Evolutionary conservation across 2,113 vertebrate genomes (phyloP).

Genomic region (Pseudois nayaur): DNA sequence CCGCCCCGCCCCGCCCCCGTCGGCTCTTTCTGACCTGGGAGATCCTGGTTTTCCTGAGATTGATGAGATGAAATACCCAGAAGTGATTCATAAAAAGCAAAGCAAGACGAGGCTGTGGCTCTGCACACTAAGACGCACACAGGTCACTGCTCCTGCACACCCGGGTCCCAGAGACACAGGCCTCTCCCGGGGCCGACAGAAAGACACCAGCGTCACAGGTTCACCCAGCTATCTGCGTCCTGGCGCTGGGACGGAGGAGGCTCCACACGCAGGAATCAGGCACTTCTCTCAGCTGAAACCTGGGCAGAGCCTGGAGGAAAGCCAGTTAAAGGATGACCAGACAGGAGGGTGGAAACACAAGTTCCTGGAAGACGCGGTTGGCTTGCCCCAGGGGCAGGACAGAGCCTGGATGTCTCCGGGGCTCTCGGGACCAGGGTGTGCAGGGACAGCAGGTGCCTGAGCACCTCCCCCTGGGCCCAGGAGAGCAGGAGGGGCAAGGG

Average conservation of each 20-base stretch:
- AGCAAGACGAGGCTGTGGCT: accelerated
- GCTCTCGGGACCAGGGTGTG: not conserved
- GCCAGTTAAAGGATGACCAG: not conserved
- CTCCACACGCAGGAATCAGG: not conserved
- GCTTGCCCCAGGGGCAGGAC: not conserved
- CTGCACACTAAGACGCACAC: accelerated
- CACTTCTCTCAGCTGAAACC: not conserved
- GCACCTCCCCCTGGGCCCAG: not conserved
- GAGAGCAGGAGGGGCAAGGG: not conserved
- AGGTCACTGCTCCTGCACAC: accelerated
- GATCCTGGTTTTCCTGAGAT: not conserved
- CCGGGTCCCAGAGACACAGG: not conserved
- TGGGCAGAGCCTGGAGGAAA: not conserved
- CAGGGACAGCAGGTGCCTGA: not conserved
- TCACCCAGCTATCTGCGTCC: not conserved
- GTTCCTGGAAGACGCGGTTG: not conserved
- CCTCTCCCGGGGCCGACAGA: not conserved
- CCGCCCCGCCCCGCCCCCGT: accelerated
- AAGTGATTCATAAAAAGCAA: not conserved
- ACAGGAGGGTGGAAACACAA: not conserved
- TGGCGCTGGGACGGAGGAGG: too few relatives aligned
- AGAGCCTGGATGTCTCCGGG: accelerated
- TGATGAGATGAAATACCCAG: not conserved
- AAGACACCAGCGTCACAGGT: not conserved
- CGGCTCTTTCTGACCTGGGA: not conserved